These are phyloP conservation scores for Mormyrus iriodes DNA, from an alignment of 2,113 vertebrate species.

Conservation along the genomic window DNA sequence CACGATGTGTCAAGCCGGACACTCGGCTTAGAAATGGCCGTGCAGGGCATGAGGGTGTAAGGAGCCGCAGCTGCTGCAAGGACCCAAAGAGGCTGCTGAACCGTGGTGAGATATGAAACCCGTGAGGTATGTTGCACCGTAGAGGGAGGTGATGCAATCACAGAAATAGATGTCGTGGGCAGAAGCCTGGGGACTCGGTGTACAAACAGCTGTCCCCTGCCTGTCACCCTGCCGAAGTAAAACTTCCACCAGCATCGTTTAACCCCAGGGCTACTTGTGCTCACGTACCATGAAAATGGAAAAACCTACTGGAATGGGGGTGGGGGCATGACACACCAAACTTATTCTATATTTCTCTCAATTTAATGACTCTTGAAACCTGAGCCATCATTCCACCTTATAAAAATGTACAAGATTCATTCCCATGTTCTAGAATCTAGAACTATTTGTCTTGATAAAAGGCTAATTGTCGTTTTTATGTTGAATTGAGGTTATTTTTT, in stretches of 20 bases:
- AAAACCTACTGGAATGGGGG: neutral
- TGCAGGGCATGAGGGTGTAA: neutral
- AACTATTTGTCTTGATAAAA: neutral
- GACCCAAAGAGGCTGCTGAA: neutral
- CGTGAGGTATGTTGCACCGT: neutral
- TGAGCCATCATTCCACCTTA: neutral
- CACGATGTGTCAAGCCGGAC: constrained; percentile 4
- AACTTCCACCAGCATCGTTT: neutral
- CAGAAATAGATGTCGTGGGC: neutral
- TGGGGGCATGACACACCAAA: neutral
- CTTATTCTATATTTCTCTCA: neutral
- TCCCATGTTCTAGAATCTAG: neutral
- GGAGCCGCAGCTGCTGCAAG: neutral
- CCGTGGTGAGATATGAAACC: neutral
- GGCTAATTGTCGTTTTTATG: neutral
- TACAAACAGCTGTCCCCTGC: neutral
- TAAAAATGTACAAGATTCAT: neutral
- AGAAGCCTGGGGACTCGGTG: neutral
- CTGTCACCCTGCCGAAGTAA: neutral
- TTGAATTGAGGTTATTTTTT: neutral
- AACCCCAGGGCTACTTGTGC: constrained; percentile 7
- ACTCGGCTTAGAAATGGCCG: neutral
- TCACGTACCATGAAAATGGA: constrained; percentile 18
- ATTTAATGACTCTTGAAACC: neutral
- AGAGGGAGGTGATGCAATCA: neutral